These are phyloP conservation scores for Lucilia cuprina DNA, from an alignment of 1,140 invertebrate species.

Conservation along the genomic window DNA sequence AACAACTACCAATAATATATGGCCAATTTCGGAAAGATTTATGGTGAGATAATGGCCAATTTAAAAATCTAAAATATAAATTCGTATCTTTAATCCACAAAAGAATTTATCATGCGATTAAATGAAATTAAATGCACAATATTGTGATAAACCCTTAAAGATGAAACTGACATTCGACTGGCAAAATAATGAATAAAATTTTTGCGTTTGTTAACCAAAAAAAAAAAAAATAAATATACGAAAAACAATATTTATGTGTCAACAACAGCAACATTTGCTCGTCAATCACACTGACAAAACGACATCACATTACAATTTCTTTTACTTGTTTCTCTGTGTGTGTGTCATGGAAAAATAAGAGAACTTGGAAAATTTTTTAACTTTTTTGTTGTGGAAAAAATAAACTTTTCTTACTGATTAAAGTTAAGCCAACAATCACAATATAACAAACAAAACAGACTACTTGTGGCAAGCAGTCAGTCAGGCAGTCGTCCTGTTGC, in stretches of 20 bases:
- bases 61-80: not conserved
- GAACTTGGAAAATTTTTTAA: not conserved
- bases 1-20: no score
- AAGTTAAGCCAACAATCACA: not conserved
- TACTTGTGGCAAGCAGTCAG: not conserved
- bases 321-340: not conserved
- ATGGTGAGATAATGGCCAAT: slow-evolving; percentile 1
- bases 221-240: not conserved
- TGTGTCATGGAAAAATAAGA: not conserved
- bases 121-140: not conserved
- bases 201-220: not conserved
- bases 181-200: not conserved
- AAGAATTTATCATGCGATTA: not conserved
- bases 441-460: slow-evolving; percentile 6
- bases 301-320: slow-evolving; percentile 14
- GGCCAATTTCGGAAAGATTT: not conserved
- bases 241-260: slow-evolving; percentile 18
- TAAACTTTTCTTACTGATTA: slow-evolving; percentile 2
- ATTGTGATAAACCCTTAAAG: not conserved
- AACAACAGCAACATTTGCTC: slow-evolving; percentile 4
- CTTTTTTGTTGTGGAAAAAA: not conserved
- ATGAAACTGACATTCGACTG: not conserved
- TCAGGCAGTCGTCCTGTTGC: not conserved
- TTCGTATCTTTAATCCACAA: not conserved
- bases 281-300: slow-evolving; percentile 14